phyloP scores from a whole-genome alignment of 2,888 invertebrate species.

The Rhagonycha fulva region DNA sequence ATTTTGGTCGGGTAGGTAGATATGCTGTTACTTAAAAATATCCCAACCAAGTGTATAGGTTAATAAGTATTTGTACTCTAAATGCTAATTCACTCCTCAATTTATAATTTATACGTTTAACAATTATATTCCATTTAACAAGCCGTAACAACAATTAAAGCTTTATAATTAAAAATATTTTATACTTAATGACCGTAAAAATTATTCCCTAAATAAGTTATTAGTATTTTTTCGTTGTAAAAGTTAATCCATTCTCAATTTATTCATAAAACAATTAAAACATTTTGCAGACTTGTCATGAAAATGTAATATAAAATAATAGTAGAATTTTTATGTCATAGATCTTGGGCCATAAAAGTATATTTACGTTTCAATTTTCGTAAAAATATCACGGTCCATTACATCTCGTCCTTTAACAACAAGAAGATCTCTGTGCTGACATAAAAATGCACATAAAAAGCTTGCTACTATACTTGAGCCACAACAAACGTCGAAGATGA shows the following conservation, averaged over 20 bases:
- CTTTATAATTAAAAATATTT: background rate
- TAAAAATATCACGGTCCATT: conserved; percentile 55
- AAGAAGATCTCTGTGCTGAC: conserved; percentile 48
- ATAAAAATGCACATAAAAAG: conserved; percentile 52
- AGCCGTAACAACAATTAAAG: background rate
- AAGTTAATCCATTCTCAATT: background rate
- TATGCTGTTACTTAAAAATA: background rate
- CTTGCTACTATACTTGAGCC: conserved; percentile 46
- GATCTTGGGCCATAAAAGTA: conserved; percentile 48
- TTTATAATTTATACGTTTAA: background rate
- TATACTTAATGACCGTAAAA: background rate
- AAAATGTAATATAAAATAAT: conserved; percentile 16
- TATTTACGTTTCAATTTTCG: conserved; percentile 56
- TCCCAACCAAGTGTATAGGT: background rate
- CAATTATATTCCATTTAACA: background rate
- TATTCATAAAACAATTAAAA: background rate
- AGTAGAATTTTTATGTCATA: conserved; percentile 17
- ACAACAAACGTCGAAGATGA: conserved; percentile 49
- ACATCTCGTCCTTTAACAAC: conserved; percentile 48
- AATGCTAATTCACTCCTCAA: background rate
- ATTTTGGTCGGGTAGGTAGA: background rate
- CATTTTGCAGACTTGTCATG: background rate
- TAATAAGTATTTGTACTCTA: background rate
- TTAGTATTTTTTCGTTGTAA: background rate
- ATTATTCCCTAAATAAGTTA: background rate